Conservation (phyloP, 2,888 invertebrate species). For the Sepiola atlantica region DNA sequence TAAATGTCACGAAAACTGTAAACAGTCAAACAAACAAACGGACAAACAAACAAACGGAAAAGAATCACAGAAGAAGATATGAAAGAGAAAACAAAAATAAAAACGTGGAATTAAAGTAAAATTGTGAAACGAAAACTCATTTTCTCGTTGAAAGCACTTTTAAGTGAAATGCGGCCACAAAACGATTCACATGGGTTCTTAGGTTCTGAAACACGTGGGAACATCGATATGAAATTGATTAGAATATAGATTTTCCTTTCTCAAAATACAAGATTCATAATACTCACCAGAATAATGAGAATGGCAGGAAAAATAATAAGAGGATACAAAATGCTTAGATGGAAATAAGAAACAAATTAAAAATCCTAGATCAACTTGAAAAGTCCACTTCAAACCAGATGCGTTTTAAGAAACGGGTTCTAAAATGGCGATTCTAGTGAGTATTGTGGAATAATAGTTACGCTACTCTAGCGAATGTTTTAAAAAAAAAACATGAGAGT, state of each 20-base stretch:
- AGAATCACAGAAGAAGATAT: not conserved
- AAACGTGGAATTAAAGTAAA: not conserved
- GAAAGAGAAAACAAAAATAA: not conserved
- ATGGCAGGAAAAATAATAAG: not conserved
- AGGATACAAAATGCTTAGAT: not conserved
- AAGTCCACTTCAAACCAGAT: not conserved
- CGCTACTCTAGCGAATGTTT: not conserved
- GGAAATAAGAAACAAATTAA: not conserved
- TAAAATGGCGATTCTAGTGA: not conserved
- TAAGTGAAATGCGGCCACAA: not conserved
- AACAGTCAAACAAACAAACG: not conserved
- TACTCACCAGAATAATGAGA: not conserved
- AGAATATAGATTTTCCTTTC: not conserved
- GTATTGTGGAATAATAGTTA: not conserved
- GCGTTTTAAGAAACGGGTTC: not conserved
- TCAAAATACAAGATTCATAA: not conserved
- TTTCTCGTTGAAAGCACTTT: not conserved
- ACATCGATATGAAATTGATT: conserved; percentile 32
- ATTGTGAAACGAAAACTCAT: not conserved
- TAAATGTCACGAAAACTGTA: not conserved
- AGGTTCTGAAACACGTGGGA: not conserved
- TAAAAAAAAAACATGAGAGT: not conserved
- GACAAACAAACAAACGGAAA: not conserved
- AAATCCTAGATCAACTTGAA: not conserved
- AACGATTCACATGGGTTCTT: not conserved